Percentiles rank a stretch among this genome's conserved stretches.
These are phyloP conservation scores for Pelodytes ibericus DNA, from an alignment of 2,797 vertebrate genomes.

Conservation along the genomic window DNA sequence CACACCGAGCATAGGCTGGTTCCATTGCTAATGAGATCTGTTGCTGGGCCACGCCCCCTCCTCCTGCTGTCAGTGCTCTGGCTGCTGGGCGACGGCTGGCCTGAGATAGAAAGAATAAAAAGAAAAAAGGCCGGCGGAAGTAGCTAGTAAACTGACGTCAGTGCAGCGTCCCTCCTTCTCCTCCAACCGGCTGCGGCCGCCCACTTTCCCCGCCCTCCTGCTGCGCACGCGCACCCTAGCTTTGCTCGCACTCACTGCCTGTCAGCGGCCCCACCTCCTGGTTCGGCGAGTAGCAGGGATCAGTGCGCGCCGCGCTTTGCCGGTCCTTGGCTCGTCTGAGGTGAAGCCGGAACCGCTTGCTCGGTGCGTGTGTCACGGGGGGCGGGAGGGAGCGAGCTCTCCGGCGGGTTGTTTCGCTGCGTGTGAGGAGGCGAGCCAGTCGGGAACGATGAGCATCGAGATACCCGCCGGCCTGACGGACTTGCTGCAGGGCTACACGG, in stretches of 20 bases:
- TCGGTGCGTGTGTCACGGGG: background rate
- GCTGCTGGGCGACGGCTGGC: background rate
- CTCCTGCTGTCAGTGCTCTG: background rate
- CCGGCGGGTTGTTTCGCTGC: background rate
- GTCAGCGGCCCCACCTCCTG: conserved; percentile 15
- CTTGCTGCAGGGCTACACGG: conserved; percentile 95
- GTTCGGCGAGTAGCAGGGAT: conserved; percentile 5
- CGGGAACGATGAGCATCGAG: conserved; percentile 89
- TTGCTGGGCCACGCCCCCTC: background rate
- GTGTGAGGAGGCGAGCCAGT: conserved; percentile 20
- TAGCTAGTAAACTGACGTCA: conserved; percentile 13
- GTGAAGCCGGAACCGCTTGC: conserved; percentile 6
- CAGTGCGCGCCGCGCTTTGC: conserved; percentile 41
- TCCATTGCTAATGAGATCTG: no score
- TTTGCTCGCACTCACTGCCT: no score
- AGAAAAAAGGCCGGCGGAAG: conserved; percentile 24
- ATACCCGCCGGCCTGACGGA: conserved; percentile 94
- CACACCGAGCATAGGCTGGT: no score
- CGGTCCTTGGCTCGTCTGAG: conserved; percentile 34
- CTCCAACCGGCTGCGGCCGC: conserved; percentile 1
- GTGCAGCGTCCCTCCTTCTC: conserved; percentile 14
- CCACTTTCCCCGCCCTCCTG: conserved; percentile 30
- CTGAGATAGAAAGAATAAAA: background rate
- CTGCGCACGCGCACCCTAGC: conserved; percentile 42
- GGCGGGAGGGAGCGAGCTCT: conserved; percentile 13